Percentiles rank a stretch among this genome's conserved stretches.
These are phyloP conservation scores for Mola mola DNA, from an alignment of 2,113 vertebrate genomes.

Conservation along the genomic window DNA sequence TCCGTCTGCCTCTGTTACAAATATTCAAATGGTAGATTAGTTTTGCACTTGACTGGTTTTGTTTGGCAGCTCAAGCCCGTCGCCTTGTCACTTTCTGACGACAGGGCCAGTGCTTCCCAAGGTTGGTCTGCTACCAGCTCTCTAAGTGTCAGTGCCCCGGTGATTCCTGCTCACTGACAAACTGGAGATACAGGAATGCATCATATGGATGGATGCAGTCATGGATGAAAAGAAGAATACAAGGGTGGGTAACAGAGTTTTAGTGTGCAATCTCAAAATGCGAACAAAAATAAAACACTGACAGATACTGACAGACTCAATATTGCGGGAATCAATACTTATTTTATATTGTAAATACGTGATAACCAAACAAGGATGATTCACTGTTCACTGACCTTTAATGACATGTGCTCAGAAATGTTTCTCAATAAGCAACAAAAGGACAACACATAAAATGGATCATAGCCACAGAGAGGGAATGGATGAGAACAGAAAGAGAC, in stretches of 20 bases:
- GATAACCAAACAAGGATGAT: too few species aligned
- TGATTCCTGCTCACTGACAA: conserved; percentile 9
- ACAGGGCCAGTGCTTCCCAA: conserved; percentile 36
- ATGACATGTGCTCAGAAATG: too few species aligned
- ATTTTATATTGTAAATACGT: too few species aligned
- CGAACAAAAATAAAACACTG: too few species aligned
- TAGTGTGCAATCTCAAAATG: too few species aligned
- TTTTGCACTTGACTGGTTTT: conserved; percentile 73
- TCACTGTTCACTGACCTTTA: too few species aligned
- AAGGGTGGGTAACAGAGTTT: not conserved
- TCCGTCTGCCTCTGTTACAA: conserved; percentile 55
- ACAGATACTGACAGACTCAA: too few species aligned
- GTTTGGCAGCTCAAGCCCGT: conserved; percentile 57
- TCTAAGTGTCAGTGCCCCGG: conserved; percentile 14
- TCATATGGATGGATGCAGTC: not conserved
- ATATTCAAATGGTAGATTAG: conserved; percentile 77
- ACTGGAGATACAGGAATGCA: conserved; percentile 6
- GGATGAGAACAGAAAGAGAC: conserved; percentile 15
- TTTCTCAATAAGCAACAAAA: too few species aligned
- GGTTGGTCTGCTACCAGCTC: conserved; percentile 24
- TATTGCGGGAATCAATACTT: too few species aligned
- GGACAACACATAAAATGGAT: too few species aligned
- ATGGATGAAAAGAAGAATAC: conserved; percentile 9
- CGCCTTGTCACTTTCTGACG: conserved; percentile 45
- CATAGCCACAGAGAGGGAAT: conserved; percentile 14